Percentiles rank a stretch among this genome's conserved stretches.
These are phyloP conservation scores for Gallinago paraguaiae DNA, from an alignment of 2,113 vertebrate species.

Conservation along the genomic window DNA sequence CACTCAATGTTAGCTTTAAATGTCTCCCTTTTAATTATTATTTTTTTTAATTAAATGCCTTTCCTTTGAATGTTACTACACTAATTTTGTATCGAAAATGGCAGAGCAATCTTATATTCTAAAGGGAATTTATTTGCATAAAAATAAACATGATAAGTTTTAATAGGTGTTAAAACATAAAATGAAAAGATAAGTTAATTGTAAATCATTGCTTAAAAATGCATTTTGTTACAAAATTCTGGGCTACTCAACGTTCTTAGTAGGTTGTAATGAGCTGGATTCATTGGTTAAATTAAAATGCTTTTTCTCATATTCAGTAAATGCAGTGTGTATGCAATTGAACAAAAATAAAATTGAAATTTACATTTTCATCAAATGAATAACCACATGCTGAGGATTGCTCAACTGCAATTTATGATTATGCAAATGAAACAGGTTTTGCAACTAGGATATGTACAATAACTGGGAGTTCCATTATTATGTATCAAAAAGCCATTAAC, in stretches of 20 bases:
- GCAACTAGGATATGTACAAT: constrained; percentile 61
- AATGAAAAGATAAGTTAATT: neutral
- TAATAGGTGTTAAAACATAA: constrained; percentile 9
- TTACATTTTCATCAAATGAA: constrained; percentile 72
- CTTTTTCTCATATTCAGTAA: constrained; percentile 65
- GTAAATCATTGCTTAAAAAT: neutral
- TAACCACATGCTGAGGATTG: constrained; percentile 70
- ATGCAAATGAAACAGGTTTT: constrained; percentile 74
- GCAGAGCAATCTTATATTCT: neutral
- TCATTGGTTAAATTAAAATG: constrained; percentile 70
- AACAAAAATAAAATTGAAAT: constrained; percentile 74
- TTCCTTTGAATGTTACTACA: neutral
- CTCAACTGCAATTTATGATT: constrained; percentile 75
- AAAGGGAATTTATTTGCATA: neutral
- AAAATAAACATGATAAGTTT: neutral
- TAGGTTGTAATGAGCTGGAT: constrained; percentile 58
- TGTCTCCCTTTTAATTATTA: neutral
- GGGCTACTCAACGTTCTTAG: constrained; percentile 29
- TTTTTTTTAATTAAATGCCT: neutral
- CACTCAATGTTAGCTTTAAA: neutral
- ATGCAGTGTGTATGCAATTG: constrained; percentile 47
- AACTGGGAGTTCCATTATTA: constrained; percentile 68
- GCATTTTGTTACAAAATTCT: neutral
- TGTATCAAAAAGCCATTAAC: constrained; percentile 73
- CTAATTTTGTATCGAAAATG: neutral